Conservation (phyloP, 2,888 invertebrate species). For the Lamellibrachia columna region DNA sequence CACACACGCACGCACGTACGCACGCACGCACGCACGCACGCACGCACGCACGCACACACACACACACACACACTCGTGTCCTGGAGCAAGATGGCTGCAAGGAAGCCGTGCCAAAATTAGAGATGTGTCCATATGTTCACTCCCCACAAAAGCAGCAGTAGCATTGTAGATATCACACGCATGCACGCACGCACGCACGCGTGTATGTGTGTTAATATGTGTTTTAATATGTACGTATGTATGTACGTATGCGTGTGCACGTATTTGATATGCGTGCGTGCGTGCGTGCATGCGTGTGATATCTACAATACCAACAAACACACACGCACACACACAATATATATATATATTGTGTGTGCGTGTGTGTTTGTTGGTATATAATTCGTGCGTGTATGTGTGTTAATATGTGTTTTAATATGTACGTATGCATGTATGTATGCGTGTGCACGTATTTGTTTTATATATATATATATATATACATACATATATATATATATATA, state of each 20-base stretch:
- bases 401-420: slow-evolving; percentile 13
- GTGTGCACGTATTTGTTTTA: slow-evolving; percentile 17
- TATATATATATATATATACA: background rate
- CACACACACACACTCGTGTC: too few species aligned
- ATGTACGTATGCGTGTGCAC: background rate
- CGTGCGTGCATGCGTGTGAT: background rate
- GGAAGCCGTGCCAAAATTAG: background rate
- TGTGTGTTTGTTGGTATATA: too few species aligned
- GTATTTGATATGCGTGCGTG: background rate
- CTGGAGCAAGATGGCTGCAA: too few species aligned
- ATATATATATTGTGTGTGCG: too few species aligned
- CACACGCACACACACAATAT: too few species aligned
- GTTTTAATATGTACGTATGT: slow-evolving; percentile 23
- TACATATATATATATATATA: slow-evolving; percentile 22
- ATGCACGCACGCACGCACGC: background rate
- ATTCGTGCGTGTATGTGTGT: background rate
- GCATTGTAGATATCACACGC: background rate
- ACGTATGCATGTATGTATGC: slow-evolving; percentile 22
- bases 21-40: too few species aligned
- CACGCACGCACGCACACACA: too few species aligned
- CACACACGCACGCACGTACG: too few species aligned
- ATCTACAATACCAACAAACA: too few species aligned
- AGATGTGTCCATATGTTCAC: background rate
- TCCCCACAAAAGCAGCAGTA: too few species aligned
- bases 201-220: background rate